Evolutionary conservation across 2,888 invertebrate species (phyloP), one percentile per base, ranked within the genome.

Genomic region (Tromatobia lineatoria): DNA sequence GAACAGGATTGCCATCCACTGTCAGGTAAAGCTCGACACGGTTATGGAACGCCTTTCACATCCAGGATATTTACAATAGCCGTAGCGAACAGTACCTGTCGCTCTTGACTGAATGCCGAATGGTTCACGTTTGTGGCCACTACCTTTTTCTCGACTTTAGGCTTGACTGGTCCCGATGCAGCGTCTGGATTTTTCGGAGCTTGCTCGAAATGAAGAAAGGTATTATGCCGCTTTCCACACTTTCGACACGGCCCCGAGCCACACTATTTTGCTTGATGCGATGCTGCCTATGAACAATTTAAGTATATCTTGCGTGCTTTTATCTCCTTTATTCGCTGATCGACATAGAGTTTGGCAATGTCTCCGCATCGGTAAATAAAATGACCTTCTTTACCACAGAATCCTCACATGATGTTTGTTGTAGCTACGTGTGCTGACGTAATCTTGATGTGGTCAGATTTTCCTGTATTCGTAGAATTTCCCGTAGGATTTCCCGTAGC

Each of bases 1-100:
- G 83, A 85, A 54, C 78, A 80, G 1, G 76, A 79, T 47, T 83
- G 82, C 11, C 83, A 85, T 45, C 82, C 80, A 54, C 67, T 38
- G 59, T 86, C 86, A 18, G 81, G 57, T 15, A 85, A 25, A 0
- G 85, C 67, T 64, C 84, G 80, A 42, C 82, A 82, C n/a, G 76
- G 4, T 13, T 54, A 54, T 29, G 42, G 57, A 1, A 52, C 69
- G 2, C 80, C 85, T 4, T 57, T 15, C 1, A 3, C 38, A 23
- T 82, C 82, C 13, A 77, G 0, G 15, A 85, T 13, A 23, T 82
- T 50, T 13, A 85, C 79, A 0, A 85, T 13, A 18, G 80, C 82
- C 20, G 80, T 85, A 61, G 74, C 70, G 18, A 82, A 47, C 38
- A 81, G 47, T 18, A 81, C 84, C 38, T 76, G 80, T 4, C 66